A percentile compares a stretch with the other conserved stretches of the same genome.
These are phyloP conservation scores for Ephialtes manifestator DNA, from an alignment of 2,888 invertebrate genomes.

Conservation along the genomic window DNA sequence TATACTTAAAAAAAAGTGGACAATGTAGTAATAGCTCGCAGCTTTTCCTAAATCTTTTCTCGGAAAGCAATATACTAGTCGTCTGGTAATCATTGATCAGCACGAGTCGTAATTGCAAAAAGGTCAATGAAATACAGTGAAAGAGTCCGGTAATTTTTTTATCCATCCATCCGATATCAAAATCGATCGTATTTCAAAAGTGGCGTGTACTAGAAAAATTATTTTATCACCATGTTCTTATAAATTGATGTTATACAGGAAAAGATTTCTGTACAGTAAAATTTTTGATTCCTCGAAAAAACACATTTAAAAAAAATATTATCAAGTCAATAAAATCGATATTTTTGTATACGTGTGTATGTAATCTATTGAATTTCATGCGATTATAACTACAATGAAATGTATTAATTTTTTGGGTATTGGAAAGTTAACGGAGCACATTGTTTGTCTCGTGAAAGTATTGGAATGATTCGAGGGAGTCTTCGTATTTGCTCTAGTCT, in stretches of 20 bases:
- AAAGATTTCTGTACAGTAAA: neutral
- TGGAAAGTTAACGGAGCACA: neutral
- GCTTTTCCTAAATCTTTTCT: neutral
- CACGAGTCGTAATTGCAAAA: neutral
- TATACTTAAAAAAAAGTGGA: slow-evolving; percentile 75
- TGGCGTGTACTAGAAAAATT: neutral
- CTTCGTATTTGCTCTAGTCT: neutral
- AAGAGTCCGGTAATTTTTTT: too few relatives aligned
- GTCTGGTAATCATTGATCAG: neutral
- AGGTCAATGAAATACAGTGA: neutral
- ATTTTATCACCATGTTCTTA: neutral
- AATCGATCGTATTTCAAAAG: neutral
- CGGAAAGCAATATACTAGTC: neutral
- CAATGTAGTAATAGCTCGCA: slow-evolving; percentile 63
- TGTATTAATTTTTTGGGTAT: neutral
- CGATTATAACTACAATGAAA: too few relatives aligned
- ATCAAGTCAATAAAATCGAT: too few relatives aligned
- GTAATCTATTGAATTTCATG: neutral
- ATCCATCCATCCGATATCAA: neutral
- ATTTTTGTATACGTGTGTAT: neutral
- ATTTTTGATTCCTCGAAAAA: too few relatives aligned
- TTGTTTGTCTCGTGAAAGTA: neutral
- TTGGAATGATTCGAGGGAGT: neutral
- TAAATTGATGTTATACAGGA: neutral
- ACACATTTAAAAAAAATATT: too few relatives aligned